Evolutionary conservation across 1,140 invertebrate species (phyloP), one percentile per base, ranked within the genome.

Genomic region (fruit fly (Drosophila melanogaster)): DNA sequence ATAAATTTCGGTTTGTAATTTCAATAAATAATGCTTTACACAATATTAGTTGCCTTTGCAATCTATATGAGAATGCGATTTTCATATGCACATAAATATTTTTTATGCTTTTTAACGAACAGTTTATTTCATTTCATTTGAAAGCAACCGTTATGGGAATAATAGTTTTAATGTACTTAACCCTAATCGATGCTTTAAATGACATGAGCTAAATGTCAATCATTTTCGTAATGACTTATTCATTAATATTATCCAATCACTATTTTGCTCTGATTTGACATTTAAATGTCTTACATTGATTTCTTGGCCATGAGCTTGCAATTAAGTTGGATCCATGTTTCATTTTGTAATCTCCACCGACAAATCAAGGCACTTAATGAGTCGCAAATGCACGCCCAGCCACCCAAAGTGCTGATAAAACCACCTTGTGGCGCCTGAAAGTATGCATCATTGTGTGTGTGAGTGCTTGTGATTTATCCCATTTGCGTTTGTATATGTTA

Each of bases 261-360:
- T 30, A 26, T n/a, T 30, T 26, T 50, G 47, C 15, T 55, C 40
- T 22, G n/a, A 43, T 30, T 40, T 26, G 44, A 19, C 47, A 55
- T 44, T 53, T 24, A 19, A 46, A 56, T 57, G 17, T 8, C 10
- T 12, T 50, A 17, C 14, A 35, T 44, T 51, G 46, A 53, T 67
- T 65, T 67, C 12, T 70, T 11, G 10, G 19, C 15, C 17, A 11
- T 24, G 51, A 38, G 66, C 17, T 43, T 38, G 74, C 57, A 61
- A 62, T 84, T 70, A 65, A 66, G 53, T 70, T 40, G 53, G 70
- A 64, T 67, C 70, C 56, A 77, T 76, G 74, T 72, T 62, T 86
- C 60, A 77, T 85, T 60, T 51, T 61, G 61, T 73, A 65, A 80
- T 79, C 76, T 43, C 22, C 37, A 49, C 56, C 60, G 55, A 59